These are phyloP conservation scores for Argyrosomus regius DNA, from an alignment of 2,797 vertebrate species.

Conservation along the genomic window DNA sequence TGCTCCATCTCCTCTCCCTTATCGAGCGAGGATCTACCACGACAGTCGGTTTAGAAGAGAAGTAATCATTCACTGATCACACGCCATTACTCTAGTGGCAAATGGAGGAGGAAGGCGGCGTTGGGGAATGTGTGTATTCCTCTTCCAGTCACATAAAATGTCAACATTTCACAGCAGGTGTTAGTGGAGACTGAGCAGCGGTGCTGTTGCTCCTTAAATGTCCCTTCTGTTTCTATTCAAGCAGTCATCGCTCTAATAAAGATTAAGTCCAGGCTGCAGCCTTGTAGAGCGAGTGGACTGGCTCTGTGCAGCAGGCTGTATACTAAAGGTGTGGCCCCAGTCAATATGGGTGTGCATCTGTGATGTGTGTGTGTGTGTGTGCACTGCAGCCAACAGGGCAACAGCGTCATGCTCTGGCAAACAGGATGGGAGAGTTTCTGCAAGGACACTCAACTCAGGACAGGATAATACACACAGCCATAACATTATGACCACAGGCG, in stretches of 20 bases:
- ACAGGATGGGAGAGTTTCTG: constrained; percentile 4
- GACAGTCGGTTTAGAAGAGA: constrained; percentile 45
- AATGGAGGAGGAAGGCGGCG: constrained; percentile 33
- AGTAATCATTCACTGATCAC: constrained; percentile 50
- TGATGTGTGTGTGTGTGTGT: not conserved
- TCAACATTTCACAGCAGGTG: constrained; percentile 69
- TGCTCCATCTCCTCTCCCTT: constrained; percentile 26
- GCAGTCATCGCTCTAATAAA: not conserved
- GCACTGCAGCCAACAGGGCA: not conserved
- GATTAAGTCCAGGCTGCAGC: not conserved
- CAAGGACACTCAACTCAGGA: not conserved
- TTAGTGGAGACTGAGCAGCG: constrained; percentile 60
- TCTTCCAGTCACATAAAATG: constrained; percentile 56
- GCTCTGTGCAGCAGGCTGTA: constrained; percentile 24
- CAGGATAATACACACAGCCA: too few relatives aligned
- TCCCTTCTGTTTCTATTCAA: constrained; percentile 33
- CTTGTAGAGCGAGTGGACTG: not conserved
- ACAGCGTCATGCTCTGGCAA: constrained; percentile 7
- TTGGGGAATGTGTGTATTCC: constrained; percentile 38
- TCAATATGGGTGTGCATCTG: constrained; percentile 41
- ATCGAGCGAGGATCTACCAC: constrained; percentile 37
- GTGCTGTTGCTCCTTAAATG: constrained; percentile 10
- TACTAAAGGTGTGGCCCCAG: constrained; percentile 44
- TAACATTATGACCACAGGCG: too few relatives aligned
- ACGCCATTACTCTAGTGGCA: constrained; percentile 31